Conservation (phyloP, 1,140 invertebrate species). For the Vanessa tameamea region DNA sequence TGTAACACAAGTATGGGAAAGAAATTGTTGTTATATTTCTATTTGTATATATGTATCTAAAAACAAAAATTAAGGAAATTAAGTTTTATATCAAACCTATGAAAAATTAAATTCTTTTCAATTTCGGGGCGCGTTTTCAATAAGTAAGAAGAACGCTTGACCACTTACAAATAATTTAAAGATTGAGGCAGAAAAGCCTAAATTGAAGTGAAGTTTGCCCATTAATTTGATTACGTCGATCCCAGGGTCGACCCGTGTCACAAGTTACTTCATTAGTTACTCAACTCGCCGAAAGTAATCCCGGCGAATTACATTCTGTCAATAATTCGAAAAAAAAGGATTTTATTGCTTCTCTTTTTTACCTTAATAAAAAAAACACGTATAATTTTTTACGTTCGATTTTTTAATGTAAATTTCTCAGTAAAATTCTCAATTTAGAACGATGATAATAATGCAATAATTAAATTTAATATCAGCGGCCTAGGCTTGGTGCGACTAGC, state of each 20-base stretch:
- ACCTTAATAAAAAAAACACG: too few species aligned
- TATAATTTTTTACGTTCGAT: not conserved
- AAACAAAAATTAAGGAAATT: too few species aligned
- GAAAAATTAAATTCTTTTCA: not conserved
- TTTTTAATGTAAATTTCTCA: not conserved
- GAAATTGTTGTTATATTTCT: too few species aligned
- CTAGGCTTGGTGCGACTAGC: not conserved
- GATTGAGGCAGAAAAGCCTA: slow-evolving; percentile 73
- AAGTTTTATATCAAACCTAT: too few species aligned
- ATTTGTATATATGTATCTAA: too few species aligned
- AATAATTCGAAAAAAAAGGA: too few species aligned
- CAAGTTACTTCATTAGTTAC: slow-evolving; percentile 80
- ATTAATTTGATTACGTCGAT: slow-evolving; percentile 80
- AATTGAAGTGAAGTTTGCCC: slow-evolving; percentile 79
- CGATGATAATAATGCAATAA: slow-evolving; percentile 17
- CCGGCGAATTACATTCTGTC: slow-evolving; percentile 64
- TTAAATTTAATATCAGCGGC: slow-evolving; percentile 24
- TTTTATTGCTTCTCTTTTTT: too few species aligned
- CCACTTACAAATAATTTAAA: slow-evolving; percentile 71
- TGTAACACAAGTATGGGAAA: too few species aligned
- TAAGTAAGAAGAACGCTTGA: slow-evolving; percentile 46
- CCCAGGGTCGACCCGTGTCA: slow-evolving; percentile 76
- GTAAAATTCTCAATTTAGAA: slow-evolving; percentile 7
- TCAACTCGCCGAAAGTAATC: slow-evolving; percentile 76
- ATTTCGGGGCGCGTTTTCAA: not conserved